Conservation (phyloP, 2,888 invertebrate genomes). For the Buathra laborator region DNA sequence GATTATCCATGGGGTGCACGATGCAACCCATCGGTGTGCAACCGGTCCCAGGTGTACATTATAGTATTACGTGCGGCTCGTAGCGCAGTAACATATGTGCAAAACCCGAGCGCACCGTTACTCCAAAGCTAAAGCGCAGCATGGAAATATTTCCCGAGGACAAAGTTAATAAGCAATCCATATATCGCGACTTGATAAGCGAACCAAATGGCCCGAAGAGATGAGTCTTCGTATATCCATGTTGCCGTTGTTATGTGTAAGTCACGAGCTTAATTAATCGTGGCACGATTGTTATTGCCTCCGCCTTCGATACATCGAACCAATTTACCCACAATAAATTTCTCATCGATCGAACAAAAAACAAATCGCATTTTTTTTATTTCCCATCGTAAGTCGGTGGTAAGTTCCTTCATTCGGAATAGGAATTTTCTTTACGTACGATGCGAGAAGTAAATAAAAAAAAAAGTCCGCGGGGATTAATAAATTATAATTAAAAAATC, state of each 20-base stretch:
- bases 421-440: too few species aligned
- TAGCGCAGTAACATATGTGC: slow-evolving; percentile 60
- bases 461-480: too few species aligned
- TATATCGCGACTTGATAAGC: slow-evolving; percentile 71
- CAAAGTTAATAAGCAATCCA: slow-evolving; percentile 83
- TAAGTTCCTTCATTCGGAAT: too few species aligned
- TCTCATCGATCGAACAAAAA: neutral
- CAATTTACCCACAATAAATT: slow-evolving; percentile 35
- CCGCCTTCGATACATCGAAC: slow-evolving; percentile 28
- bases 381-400: too few species aligned
- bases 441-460: too few species aligned
- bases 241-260: slow-evolving; percentile 42
- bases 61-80: slow-evolving; percentile 67
- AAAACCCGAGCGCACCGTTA: slow-evolving; percentile 73
- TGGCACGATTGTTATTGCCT: slow-evolving; percentile 47
- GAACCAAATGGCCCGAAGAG: slow-evolving; percentile 43
- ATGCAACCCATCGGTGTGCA: slow-evolving; percentile 75
- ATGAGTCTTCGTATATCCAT: slow-evolving; percentile 32
- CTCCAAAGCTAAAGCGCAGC: slow-evolving; percentile 66
- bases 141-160: slow-evolving; percentile 75
- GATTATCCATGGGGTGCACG: slow-evolving; percentile 68
- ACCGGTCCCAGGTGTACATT: slow-evolving; percentile 77
- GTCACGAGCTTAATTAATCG: slow-evolving; percentile 64
- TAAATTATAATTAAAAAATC: neutral
- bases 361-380: neutral